Conservation (phyloP, 2,888 invertebrate species). For the Acronicta psi region DNA sequence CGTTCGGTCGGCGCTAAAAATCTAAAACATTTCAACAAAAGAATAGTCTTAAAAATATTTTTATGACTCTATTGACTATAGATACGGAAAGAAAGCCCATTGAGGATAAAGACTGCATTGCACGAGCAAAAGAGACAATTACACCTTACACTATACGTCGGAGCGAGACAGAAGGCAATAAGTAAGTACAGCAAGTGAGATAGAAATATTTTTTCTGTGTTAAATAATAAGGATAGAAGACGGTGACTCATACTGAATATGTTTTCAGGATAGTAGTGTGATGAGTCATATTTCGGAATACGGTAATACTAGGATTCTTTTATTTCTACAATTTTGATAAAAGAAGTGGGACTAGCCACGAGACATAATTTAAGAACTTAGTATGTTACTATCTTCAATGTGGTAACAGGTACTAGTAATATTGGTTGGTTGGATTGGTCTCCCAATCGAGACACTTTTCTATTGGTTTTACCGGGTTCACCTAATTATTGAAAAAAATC, state of each 20-base stretch:
- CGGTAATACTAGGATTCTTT: too few relatives aligned
- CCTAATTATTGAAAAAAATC: too few relatives aligned
- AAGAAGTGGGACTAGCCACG: too few relatives aligned
- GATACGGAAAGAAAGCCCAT: slow-evolving; percentile 46
- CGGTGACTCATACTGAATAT: slow-evolving; percentile 43
- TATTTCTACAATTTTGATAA: too few relatives aligned
- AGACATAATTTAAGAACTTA: too few relatives aligned
- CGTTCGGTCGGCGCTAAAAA: too few relatives aligned
- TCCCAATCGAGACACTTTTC: too few relatives aligned
- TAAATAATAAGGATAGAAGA: slow-evolving; percentile 42
- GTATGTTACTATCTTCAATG: too few relatives aligned
- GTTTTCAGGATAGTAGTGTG: slow-evolving; percentile 37
- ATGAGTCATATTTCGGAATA: slow-evolving; percentile 43
- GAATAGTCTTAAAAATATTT: not conserved
- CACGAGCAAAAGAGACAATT: slow-evolving; percentile 34
- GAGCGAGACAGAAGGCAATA: slow-evolving; percentile 23
- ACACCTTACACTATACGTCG: not conserved
- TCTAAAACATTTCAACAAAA: not conserved
- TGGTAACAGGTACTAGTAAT: too few relatives aligned
- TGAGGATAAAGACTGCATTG: slow-evolving; percentile 41
- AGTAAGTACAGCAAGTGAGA: slow-evolving; percentile 22
- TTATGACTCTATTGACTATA: slow-evolving; percentile 35
- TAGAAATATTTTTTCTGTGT: slow-evolving; percentile 13
- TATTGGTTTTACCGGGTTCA: too few relatives aligned
- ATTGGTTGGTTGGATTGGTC: too few relatives aligned